Evolutionary conservation across 2,888 invertebrate species (phyloP).

Genomic region (Lampropteryx suffumata): DNA sequence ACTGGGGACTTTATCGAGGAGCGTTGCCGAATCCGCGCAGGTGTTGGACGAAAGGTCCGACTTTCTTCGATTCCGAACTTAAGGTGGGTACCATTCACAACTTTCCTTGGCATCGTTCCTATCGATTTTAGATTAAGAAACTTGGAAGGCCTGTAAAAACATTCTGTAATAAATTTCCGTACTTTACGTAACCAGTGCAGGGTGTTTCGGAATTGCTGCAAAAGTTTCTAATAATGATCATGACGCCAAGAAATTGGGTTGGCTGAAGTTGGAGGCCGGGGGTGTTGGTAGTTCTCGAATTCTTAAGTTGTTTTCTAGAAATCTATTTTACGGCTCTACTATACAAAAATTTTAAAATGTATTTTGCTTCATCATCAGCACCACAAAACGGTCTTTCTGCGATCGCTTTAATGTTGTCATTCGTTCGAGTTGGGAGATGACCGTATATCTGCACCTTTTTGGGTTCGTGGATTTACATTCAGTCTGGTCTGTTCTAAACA

Average conservation of each 20-base stretch:
- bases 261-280: slow-evolving; percentile 14
- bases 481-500: neutral
- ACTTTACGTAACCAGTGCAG: slow-evolving; percentile 56
- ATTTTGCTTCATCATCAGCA: neutral
- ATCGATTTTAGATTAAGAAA: slow-evolving; percentile 82
- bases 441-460: no score
- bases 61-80: slow-evolving; percentile 73
- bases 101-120: slow-evolving; percentile 72
- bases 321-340: slow-evolving; percentile 10
- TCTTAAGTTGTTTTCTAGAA: slow-evolving; percentile 10
- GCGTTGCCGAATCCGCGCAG: slow-evolving; percentile 64
- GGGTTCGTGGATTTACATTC: neutral
- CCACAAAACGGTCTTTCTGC: no score
- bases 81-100: slow-evolving; percentile 71
- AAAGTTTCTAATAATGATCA: slow-evolving; percentile 55
- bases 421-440: no score
- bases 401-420: no score
- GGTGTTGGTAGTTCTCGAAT: slow-evolving; percentile 8
- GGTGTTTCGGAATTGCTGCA: slow-evolving; percentile 54
- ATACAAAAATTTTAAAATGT: neutral
- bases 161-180: slow-evolving; percentile 73
- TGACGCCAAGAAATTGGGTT: slow-evolving; percentile 39
- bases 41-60: slow-evolving; percentile 72
- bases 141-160: slow-evolving; percentile 76
- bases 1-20: slow-evolving; percentile 63